Percentiles rank a stretch among this genome's conserved stretches.
Conservation (phyloP, 2,113 vertebrate species). For the Parus major region DNA sequence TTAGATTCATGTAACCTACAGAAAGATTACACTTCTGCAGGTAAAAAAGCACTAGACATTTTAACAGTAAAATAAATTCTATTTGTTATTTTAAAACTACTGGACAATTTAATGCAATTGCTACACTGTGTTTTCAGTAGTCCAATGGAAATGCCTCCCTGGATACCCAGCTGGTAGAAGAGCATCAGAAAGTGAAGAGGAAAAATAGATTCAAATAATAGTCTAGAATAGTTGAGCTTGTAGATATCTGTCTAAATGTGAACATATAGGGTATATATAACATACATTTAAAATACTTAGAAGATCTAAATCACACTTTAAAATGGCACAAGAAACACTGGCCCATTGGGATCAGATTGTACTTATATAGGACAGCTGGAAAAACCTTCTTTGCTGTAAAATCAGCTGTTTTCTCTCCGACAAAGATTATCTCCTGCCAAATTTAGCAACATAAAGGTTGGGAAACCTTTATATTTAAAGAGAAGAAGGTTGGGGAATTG, state of each 20-base stretch:
- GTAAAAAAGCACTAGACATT: neutral
- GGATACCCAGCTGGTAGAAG: neutral
- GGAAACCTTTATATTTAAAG: neutral
- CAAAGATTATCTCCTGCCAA: neutral
- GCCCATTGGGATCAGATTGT: neutral
- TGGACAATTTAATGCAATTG: neutral
- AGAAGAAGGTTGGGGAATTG: neutral
- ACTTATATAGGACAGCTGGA: neutral
- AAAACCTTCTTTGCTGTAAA: neutral
- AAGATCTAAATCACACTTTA: neutral
- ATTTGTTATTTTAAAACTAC: neutral
- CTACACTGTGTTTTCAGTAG: neutral
- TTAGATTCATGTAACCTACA: neutral
- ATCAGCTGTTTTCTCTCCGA: neutral
- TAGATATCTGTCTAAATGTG: neutral
- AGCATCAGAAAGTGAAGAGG: neutral
- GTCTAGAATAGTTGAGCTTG: neutral
- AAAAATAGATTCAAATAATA: neutral
- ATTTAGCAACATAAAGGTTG: neutral
- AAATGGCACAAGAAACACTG: neutral
- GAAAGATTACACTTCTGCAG: neutral
- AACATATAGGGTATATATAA: neutral
- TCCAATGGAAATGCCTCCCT: neutral
- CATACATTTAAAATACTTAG: neutral
- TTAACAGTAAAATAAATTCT: neutral